phyloP scores from a whole-genome alignment of 2,797 vertebrate genomes.

The Eospalax fontanierii region DNA sequence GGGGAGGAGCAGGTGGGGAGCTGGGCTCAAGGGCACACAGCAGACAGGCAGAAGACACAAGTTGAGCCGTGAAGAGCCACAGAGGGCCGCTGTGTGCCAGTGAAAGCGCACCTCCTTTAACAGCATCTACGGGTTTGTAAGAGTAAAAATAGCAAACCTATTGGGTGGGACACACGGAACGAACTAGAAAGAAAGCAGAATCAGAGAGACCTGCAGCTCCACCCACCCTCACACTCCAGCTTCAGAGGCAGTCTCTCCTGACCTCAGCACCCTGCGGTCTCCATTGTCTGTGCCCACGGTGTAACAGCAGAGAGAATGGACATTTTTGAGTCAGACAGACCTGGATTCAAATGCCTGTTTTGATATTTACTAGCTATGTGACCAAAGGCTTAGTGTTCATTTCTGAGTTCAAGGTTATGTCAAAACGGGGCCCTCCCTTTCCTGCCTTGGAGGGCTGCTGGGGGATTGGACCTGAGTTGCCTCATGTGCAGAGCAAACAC shows the following conservation, averaged over 20 bases:
- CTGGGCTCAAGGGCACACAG: not conserved
- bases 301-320: not conserved
- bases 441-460: not conserved
- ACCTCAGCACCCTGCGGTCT: not conserved
- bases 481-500: not conserved
- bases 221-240: not conserved
- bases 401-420: constrained; percentile 13
- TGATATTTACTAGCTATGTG: not conserved
- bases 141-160: not conserved
- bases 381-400: not conserved
- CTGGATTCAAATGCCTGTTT: not conserved
- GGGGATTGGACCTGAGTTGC: not conserved
- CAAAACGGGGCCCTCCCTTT: not conserved
- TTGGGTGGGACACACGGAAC: not conserved
- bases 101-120: no score
- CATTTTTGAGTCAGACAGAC: not conserved
- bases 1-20: not conserved
- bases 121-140: no score
- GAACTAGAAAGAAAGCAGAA: not conserved
- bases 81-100: not conserved
- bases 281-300: no score
- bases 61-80: not conserved
- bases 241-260: not conserved
- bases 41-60: not conserved
- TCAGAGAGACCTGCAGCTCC: not conserved